Percentiles rank a stretch among this genome's conserved stretches.
These are phyloP conservation scores for Trichoplusia ni DNA, from an alignment of 1,140 invertebrate species.

Conservation along the genomic window DNA sequence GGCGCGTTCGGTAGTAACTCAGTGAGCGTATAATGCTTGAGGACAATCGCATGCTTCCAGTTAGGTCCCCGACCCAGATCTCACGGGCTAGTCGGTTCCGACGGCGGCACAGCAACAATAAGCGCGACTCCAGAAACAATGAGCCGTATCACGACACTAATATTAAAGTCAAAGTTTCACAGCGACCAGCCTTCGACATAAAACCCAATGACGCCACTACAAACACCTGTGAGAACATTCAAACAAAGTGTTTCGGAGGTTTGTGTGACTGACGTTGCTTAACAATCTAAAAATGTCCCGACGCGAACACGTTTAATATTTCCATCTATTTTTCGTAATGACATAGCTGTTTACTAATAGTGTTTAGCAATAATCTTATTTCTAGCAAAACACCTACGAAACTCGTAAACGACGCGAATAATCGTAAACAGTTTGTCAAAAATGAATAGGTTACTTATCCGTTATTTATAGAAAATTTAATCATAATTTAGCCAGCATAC, in stretches of 20 bases:
- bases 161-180: conserved; percentile 66
- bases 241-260: conserved; percentile 58
- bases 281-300: conserved; percentile 14
- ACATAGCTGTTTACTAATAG: conserved; percentile 6
- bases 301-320: conserved; percentile 14
- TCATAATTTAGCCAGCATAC: no score
- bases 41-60: conserved; percentile 47
- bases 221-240: conserved; percentile 78
- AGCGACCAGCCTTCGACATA: conserved; percentile 64
- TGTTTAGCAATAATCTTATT: not conserved
- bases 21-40: conserved; percentile 28
- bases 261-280: conserved; percentile 22
- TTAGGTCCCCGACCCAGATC: conserved; percentile 69
- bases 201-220: conserved; percentile 67
- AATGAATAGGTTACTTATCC: no score
- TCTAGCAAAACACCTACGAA: conserved; percentile 9
- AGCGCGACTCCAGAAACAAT: conserved; percentile 61
- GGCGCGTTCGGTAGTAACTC: conserved; percentile 16
- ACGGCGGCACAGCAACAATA: conserved; percentile 44
- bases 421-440: conserved; percentile 9
- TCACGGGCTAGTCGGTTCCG: conserved; percentile 57
- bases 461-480: no score
- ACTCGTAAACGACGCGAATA: not conserved
- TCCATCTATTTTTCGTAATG: not conserved
- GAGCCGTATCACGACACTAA: conserved; percentile 62